Evolutionary conservation across 2,113 vertebrate species (phyloP).

Genomic region (Aviceda subcristata): DNA sequence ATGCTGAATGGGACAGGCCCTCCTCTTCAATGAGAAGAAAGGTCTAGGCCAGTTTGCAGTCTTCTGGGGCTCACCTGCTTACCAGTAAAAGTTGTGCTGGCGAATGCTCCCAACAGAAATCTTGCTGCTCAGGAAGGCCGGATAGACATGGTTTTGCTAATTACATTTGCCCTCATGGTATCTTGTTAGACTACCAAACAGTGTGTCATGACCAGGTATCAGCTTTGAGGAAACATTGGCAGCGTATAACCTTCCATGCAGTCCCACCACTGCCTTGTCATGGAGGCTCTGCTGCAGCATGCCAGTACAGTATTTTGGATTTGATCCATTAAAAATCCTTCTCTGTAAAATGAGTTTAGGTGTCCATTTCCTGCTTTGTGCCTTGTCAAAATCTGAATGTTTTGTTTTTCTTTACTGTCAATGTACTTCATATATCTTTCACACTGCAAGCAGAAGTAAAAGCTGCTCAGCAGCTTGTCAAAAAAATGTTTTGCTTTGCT

Average conservation of each 20-base stretch:
- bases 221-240: background rate
- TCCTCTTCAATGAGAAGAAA: background rate
- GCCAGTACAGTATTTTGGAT: background rate
- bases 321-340: background rate
- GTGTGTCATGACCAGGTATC: background rate
- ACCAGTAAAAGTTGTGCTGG: background rate
- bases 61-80: background rate
- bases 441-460: background rate
- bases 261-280: background rate
- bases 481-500: background rate
- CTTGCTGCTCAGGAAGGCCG: background rate
- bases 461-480: background rate
- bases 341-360: background rate
- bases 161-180: background rate
- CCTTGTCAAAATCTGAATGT: background rate
- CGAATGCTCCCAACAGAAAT: background rate
- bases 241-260: rapidly evolving
- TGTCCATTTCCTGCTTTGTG: background rate
- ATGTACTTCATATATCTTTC: background rate
- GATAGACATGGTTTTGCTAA: background rate
- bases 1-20: background rate
- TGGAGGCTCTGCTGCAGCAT: background rate
- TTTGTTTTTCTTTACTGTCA: background rate
- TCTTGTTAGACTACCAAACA: rapidly evolving
- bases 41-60: background rate